Evolutionary conservation across 1,140 invertebrate species (phyloP).

Genomic region (Drosophila sechellia): DNA sequence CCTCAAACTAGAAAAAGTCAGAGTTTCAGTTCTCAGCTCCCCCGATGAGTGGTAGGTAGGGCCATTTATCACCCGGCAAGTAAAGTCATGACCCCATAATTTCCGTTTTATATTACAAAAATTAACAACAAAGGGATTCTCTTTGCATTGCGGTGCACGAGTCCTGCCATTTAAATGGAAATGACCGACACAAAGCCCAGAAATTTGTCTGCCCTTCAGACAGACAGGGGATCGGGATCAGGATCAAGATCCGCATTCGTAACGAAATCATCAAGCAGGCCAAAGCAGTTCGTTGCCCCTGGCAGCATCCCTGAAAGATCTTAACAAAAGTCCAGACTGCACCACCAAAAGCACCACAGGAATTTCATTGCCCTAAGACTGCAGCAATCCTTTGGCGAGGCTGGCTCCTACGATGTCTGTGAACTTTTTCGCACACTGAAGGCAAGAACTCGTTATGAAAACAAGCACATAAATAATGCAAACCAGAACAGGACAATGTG

Average conservation of each 20-base stretch:
- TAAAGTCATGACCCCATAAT: slow-evolving; percentile 72
- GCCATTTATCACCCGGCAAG: slow-evolving; percentile 50
- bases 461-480: slow-evolving; percentile 38
- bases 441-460: slow-evolving; percentile 61
- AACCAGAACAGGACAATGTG: slow-evolving; percentile 70
- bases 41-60: slow-evolving; percentile 12
- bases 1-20: neutral
- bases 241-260: slow-evolving; percentile 25
- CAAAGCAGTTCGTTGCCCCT: slow-evolving; percentile 74
- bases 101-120: slow-evolving; percentile 44
- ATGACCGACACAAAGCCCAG: slow-evolving; percentile 39
- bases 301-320: slow-evolving; percentile 49
- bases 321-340: slow-evolving; percentile 63
- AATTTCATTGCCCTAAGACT: slow-evolving; percentile 38
- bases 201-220: slow-evolving; percentile 26
- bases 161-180: slow-evolving; percentile 60
- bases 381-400: slow-evolving; percentile 40
- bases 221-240: slow-evolving; percentile 31
- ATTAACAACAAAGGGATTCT: slow-evolving; percentile 37
- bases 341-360: slow-evolving; percentile 41
- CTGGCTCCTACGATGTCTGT: slow-evolving; percentile 58
- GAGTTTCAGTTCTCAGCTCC: slow-evolving; percentile 18
- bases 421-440: slow-evolving; percentile 70
- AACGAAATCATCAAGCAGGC: slow-evolving; percentile 33
- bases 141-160: slow-evolving; percentile 19